Conservation (phyloP, 1,140 invertebrate genomes). For the Cyphomyrmex costatus region DNA sequence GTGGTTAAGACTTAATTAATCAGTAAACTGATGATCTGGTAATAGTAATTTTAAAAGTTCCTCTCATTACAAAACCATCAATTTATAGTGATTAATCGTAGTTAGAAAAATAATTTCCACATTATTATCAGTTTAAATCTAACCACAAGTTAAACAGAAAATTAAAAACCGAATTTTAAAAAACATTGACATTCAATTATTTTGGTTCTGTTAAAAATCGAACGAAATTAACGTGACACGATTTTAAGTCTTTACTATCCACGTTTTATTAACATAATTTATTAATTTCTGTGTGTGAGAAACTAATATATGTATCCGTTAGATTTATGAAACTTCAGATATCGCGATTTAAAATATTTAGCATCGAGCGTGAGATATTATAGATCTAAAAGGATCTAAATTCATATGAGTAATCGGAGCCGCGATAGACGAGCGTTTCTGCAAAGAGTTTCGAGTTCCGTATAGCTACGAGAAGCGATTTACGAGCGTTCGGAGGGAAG, state of each 20-base stretch:
- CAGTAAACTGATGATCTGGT: too few species aligned
- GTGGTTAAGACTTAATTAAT: too few species aligned
- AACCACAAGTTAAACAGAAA: too few species aligned
- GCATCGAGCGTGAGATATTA: background rate
- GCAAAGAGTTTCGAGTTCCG: conserved; percentile 28
- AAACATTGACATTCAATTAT: background rate
- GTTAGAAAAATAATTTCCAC: too few species aligned
- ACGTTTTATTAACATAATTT: background rate
- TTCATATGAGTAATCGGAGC: conserved; percentile 31
- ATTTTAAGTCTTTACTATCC: background rate
- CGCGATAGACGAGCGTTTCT: conserved; percentile 34
- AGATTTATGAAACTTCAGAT: conserved; percentile 17
- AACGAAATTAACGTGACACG: background rate
- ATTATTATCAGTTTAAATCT: too few species aligned
- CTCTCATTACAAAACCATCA: too few species aligned
- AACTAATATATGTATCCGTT: background rate
- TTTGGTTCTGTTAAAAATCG: background rate
- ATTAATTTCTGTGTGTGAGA: background rate
- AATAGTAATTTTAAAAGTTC: too few species aligned
- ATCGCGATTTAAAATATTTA: background rate
- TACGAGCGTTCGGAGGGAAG: conserved; percentile 49
- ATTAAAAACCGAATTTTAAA: too few species aligned
- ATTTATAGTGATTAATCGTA: too few species aligned
- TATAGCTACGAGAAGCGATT: conserved; percentile 52
- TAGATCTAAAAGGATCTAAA: background rate